Base-by-base conservation (phyloP, 2,797 vertebrate species). In the Champsocephalus gunnari region DNA sequence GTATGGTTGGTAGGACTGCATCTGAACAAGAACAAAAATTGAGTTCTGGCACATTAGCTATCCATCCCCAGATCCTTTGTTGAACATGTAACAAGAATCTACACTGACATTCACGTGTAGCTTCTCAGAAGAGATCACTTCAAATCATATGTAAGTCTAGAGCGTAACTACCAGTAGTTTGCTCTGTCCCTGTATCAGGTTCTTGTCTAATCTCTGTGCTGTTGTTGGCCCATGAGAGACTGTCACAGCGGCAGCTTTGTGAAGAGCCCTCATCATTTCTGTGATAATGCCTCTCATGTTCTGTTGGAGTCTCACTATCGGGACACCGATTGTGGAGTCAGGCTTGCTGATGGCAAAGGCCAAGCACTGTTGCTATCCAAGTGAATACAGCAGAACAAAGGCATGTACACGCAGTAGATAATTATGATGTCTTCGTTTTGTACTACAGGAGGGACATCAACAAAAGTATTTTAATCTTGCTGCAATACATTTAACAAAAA, bases 161-260 rank as follows among this genome's bases (percentile, higher is more conserved):
- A 71, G 58, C 11, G 19, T 54, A 73, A 71, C 66, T 47, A 68
- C 3, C 45, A 51, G 61, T 32, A 17, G 66, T 78, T 85, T 73
- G 24, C 61, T 68, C 59, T 34, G 63, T 67, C 65, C 68, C 50
- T 50, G 54, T 84, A 66, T 78, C 62, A 19, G 70, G 65, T 84
- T 86, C 87, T 88, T 90, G 88, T 90, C 88, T 92, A 88, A 92
- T 91, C 87, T 88, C 50, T 9, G 74, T 66, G 84, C 86, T 89
- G 90, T 84, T 90, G 85, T 90, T 91, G 87, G 87, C 76, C 74
- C 79, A 63, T 61, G 77, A 90, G 80, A 87, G 82, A 86, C 85
- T 77, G 84, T 82, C 82, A 85, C 79, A 84, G 81, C 53, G 24
- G 83, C 87, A 83, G 90, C 82, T 87, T 53, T 67, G 66, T 92